Conservation (phyloP, 2,888 invertebrate genomes). For the Noctua janthina region DNA sequence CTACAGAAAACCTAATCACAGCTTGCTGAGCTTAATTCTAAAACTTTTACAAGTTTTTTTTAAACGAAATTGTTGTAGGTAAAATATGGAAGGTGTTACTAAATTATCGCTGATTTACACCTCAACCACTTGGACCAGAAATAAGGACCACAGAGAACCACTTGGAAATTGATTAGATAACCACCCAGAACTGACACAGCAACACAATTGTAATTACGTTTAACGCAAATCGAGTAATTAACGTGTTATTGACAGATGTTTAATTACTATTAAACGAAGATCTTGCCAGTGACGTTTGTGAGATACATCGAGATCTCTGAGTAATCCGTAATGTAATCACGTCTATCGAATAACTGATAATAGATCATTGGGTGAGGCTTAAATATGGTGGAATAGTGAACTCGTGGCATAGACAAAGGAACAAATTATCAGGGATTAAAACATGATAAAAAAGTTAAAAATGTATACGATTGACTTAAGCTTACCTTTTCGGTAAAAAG, state of each 20-base stretch:
- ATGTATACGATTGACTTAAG: not conserved
- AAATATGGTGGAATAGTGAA: not conserved
- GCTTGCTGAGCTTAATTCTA: no score
- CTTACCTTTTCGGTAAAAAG: no score
- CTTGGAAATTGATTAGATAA: not conserved
- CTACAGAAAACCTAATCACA: no score
- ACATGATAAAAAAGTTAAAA: not conserved
- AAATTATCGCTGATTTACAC: not conserved
- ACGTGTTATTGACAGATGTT: constrained; percentile 36
- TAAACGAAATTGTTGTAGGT: not conserved
- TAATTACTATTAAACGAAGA: constrained; percentile 35
- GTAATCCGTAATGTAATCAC: not conserved
- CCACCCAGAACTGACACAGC: not conserved
- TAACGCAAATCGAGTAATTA: constrained; percentile 24
- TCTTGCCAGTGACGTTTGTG: not conserved
- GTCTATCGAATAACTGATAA: not conserved
- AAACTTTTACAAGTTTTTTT: no score
- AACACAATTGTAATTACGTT: constrained; percentile 14
- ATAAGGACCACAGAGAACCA: not conserved
- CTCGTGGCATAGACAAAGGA: not conserved
- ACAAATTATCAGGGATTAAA: not conserved
- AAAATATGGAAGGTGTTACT: not conserved
- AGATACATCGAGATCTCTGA: not conserved
- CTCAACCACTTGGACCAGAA: not conserved
- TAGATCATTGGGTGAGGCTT: not conserved